Evolutionary conservation across 2,113 vertebrate genomes (phyloP).

Genomic region (Callospermophilus lateralis): DNA sequence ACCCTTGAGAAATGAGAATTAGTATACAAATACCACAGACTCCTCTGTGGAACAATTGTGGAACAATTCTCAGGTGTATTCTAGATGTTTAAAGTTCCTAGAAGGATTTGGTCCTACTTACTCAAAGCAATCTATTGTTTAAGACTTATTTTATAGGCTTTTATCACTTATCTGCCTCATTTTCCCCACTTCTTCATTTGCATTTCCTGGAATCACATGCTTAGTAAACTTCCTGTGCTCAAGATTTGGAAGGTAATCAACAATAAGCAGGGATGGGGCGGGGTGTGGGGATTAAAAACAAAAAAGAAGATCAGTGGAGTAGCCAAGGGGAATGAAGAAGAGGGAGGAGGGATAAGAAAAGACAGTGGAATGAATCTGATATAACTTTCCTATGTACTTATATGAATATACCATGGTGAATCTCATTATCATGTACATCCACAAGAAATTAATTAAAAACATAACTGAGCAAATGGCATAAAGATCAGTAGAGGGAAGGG

Average conservation of each 20-base stretch:
- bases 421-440: too few species aligned
- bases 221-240: not conserved
- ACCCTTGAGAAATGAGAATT: not conserved
- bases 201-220: not conserved
- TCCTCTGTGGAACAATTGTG: not conserved
- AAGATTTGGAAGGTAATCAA: not conserved
- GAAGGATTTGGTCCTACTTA: not conserved
- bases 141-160: conserved; percentile 8
- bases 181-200: not conserved
- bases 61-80: not conserved
- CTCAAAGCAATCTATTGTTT: not conserved
- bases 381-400: too few species aligned
- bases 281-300: too few species aligned
- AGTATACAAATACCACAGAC: not conserved
- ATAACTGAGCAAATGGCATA: too few species aligned
- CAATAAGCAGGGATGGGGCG: too few species aligned
- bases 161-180: not conserved
- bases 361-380: too few species aligned
- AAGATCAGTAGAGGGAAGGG: too few species aligned
- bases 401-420: too few species aligned
- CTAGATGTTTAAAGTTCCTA: not conserved
- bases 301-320: too few species aligned
- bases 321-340: too few species aligned
- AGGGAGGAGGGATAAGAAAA: too few species aligned
- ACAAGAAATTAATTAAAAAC: too few species aligned